These are phyloP conservation scores for Sebastes iracundus DNA, from an alignment of 2,797 vertebrate genomes.

Conservation along the genomic window DNA sequence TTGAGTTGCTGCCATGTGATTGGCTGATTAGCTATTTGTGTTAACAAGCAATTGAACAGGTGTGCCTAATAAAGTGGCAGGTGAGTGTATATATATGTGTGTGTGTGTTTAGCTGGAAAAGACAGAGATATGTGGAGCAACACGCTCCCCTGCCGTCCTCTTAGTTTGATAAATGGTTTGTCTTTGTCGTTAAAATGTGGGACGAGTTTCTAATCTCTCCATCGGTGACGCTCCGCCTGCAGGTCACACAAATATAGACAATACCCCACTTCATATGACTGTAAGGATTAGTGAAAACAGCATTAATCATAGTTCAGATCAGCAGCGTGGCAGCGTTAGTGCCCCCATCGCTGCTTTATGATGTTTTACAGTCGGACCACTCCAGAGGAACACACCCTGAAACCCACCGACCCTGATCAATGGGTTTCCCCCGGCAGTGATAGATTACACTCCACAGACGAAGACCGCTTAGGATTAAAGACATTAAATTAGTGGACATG, in stretches of 20 bases:
- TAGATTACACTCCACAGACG: background rate
- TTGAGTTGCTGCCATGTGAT: no score
- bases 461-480: background rate
- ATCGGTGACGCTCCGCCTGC: conserved; percentile 47
- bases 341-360: background rate
- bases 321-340: background rate
- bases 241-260: conserved; percentile 7
- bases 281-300: conserved; percentile 5
- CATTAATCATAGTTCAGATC: conserved; percentile 47
- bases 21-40: no score
- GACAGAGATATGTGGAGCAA: background rate
- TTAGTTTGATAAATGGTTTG: conserved; percentile 4
- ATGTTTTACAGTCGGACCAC: conserved; percentile 20
- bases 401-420: background rate
- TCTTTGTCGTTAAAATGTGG: conserved; percentile 23
- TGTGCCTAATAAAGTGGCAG: no score
- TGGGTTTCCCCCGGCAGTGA: background rate
- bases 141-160: background rate
- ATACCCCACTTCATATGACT: background rate
- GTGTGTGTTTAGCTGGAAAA: background rate
- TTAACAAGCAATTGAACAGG: no score
- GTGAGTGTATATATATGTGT: background rate
- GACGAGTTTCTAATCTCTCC: conserved; percentile 32
- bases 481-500: background rate
- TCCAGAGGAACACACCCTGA: conserved; percentile 33